Conservation (phyloP, 2,888 invertebrate species). For the Eupithecia insigniata region DNA sequence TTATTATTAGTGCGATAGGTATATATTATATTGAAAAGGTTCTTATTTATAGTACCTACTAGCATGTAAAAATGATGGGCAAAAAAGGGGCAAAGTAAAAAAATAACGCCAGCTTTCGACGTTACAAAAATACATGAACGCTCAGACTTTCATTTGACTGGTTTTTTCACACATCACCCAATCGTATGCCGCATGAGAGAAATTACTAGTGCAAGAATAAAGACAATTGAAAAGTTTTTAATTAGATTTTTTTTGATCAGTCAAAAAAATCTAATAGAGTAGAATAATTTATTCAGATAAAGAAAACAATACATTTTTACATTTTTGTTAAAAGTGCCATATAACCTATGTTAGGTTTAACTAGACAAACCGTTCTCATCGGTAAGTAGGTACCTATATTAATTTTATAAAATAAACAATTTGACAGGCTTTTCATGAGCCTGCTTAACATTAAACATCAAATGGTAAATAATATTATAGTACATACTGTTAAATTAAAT, state of each 20-base stretch:
- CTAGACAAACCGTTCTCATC: too few relatives aligned
- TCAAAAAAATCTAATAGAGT: background rate
- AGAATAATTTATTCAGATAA: too few relatives aligned
- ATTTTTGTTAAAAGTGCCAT: too few relatives aligned
- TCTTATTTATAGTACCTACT: background rate
- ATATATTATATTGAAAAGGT: background rate
- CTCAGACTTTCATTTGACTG: background rate
- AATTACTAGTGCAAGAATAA: background rate
- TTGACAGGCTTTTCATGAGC: too few relatives aligned
- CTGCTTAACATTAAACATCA: too few relatives aligned
- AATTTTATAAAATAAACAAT: too few relatives aligned
- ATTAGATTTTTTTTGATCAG: too few relatives aligned
- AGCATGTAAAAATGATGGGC: background rate
- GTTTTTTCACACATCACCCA: background rate
- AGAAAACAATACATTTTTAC: too few relatives aligned
- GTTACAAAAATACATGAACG: background rate
- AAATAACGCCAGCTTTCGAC: background rate
- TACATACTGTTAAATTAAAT: slow-evolving; percentile 70
- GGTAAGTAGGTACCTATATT: too few relatives aligned
- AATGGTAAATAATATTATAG: background rate
- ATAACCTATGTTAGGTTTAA: too few relatives aligned
- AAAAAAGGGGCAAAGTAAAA: background rate
- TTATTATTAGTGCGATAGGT: slow-evolving; percentile 12
- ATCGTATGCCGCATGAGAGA: background rate
- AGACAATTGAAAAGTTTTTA: background rate